A percentile compares a stretch with the other conserved stretches of the same genome.
These are phyloP conservation scores for Heterocephalus glaber DNA, from an alignment of 2,113 vertebrate genomes.

Conservation along the genomic window DNA sequence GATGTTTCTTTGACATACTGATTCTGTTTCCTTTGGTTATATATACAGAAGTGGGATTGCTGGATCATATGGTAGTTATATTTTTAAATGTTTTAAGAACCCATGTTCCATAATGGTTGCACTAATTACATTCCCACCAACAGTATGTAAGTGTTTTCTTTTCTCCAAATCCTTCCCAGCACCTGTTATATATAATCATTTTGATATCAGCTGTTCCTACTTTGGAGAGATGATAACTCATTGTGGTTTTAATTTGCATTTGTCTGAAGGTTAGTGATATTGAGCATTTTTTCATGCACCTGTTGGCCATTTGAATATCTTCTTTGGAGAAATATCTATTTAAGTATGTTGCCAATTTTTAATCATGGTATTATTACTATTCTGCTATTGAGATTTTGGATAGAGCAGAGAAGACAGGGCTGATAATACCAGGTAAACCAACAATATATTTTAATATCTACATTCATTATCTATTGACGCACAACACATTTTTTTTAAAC, in stretches of 20 bases:
- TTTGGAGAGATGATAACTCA: background rate
- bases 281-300: background rate
- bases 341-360: background rate
- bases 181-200: background rate
- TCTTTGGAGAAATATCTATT: background rate
- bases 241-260: background rate
- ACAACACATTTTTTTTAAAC: background rate
- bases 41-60: background rate
- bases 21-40: background rate
- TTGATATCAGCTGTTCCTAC: background rate
- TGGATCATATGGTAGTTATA: background rate
- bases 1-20: background rate
- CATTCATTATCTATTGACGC: background rate
- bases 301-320: background rate
- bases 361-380: background rate
- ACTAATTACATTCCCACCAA: background rate
- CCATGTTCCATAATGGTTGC: background rate
- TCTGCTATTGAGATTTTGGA: background rate
- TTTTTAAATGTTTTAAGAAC: background rate
- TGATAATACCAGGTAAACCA: constrained; percentile 23
- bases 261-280: background rate
- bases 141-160: background rate
- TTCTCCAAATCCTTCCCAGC: background rate
- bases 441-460: background rate
- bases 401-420: background rate